Evolutionary conservation across 2,113 vertebrate genomes (phyloP).

Genomic region (Dascyllus trimaculatus): DNA sequence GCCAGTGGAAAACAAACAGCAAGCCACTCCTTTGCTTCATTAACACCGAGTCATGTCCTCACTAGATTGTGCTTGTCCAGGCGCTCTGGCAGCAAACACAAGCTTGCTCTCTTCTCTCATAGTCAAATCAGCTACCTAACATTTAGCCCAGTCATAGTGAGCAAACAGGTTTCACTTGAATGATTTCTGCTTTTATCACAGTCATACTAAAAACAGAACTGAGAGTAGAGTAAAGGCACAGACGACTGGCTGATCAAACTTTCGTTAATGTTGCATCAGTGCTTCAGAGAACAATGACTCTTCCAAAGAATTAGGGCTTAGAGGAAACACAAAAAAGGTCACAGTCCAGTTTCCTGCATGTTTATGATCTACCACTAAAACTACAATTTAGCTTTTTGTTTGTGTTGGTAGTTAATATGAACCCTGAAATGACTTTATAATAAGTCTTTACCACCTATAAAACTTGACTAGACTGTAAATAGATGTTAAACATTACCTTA

Average conservation of each 20-base stretch:
- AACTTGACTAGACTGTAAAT: background rate
- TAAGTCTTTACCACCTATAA: no score
- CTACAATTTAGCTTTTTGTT: background rate
- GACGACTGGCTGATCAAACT: background rate
- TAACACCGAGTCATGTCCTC: constrained; percentile 22
- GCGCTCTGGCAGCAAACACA: background rate
- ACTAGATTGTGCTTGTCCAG: background rate
- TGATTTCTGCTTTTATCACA: rapidly evolving
- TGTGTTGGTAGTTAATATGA: background rate
- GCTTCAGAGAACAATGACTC: no score
- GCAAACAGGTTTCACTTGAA: background rate
- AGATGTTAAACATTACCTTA: constrained; percentile 4
- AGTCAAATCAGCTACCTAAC: rapidly evolving
- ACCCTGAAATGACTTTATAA: background rate
- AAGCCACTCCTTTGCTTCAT: constrained; percentile 1
- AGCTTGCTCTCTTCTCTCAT: background rate
- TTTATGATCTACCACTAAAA: constrained; percentile 1
- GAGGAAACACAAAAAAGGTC: no score
- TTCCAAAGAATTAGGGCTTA: no score
- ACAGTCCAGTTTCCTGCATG: background rate
- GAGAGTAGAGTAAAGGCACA: rapidly evolving
- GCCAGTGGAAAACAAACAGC: background rate
- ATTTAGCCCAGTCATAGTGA: background rate
- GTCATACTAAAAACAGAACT: background rate
- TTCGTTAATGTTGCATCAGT: constrained; percentile 14